Evolutionary conservation across 2,888 invertebrate species (phyloP).

Genomic region (Eupithecia inturbata): DNA sequence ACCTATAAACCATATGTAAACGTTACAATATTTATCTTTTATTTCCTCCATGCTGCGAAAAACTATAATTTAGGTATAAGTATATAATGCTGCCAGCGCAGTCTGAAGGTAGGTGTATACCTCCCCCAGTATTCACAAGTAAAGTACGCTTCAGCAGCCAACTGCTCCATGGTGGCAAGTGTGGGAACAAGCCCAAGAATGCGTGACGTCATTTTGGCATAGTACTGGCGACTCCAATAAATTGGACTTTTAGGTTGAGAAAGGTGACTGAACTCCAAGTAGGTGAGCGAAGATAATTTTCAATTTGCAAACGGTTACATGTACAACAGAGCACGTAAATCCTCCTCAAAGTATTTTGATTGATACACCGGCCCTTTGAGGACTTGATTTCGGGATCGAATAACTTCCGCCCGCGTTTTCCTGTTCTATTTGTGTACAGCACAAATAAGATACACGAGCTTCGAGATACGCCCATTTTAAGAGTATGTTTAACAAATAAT

Average conservation of each 20-base stretch:
- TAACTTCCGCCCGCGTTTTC: neutral
- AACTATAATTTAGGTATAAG: no score
- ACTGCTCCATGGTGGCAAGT: neutral
- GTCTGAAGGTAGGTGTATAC: no score
- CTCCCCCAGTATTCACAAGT: no score
- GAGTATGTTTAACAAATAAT: neutral
- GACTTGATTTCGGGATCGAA: neutral
- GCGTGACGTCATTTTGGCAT: conserved; percentile 36
- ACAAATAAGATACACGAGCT: neutral
- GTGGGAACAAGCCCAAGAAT: conserved; percentile 14
- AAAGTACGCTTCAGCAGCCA: no score
- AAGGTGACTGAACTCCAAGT: conserved; percentile 28
- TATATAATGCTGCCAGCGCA: no score
- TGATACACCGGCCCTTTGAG: conserved; percentile 11
- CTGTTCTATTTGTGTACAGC: neutral
- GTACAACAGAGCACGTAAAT: conserved; percentile 5
- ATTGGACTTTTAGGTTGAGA: conserved; percentile 30
- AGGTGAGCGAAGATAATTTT: conserved; percentile 45
- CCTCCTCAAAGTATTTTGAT: neutral
- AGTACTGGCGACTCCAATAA: conserved; percentile 31
- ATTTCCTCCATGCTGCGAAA: no score
- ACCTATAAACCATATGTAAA: neutral
- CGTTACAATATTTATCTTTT: no score
- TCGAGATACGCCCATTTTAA: neutral
- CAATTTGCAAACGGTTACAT: conserved; percentile 20